Conservation (phyloP, 1,140 invertebrate genomes). For the Lanistes nyassanus region DNA sequence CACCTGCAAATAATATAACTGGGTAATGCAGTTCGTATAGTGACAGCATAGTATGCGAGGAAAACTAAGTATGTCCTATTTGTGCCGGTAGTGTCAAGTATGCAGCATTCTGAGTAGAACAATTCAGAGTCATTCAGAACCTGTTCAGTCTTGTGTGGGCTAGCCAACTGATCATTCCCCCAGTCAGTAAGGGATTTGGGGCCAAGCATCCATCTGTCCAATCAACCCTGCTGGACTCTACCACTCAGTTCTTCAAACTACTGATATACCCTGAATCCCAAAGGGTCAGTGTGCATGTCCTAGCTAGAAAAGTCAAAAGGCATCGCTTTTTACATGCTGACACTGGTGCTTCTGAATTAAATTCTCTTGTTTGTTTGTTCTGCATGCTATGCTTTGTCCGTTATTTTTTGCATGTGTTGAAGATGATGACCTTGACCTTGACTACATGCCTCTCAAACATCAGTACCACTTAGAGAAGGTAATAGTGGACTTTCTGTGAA, state of each 20-base stretch:
- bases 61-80: not conserved
- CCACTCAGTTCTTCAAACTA: too few species aligned
- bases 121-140: not conserved
- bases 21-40: too few species aligned
- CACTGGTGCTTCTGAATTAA: not conserved
- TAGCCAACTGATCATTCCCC: too few species aligned
- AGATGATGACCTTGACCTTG: constrained; percentile 23
- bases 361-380: not conserved
- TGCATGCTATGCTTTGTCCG: not conserved
- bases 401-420: constrained; percentile 6
- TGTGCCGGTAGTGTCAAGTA: not conserved
- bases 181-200: too few species aligned
- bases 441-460: not conserved
- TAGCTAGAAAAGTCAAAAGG: not conserved
- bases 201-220: too few species aligned
- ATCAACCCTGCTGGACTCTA: too few species aligned
- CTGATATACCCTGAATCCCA: too few species aligned
- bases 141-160: not conserved
- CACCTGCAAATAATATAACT: too few species aligned
- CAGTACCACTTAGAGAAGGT: constrained; percentile 19
- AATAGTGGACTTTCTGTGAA: not conserved
- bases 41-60: too few species aligned
- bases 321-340: not conserved
- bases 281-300: not conserved
- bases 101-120: not conserved